phyloP scores from a whole-genome alignment of 2,113 vertebrate species.

The Pardalotus punctatus region DNA sequence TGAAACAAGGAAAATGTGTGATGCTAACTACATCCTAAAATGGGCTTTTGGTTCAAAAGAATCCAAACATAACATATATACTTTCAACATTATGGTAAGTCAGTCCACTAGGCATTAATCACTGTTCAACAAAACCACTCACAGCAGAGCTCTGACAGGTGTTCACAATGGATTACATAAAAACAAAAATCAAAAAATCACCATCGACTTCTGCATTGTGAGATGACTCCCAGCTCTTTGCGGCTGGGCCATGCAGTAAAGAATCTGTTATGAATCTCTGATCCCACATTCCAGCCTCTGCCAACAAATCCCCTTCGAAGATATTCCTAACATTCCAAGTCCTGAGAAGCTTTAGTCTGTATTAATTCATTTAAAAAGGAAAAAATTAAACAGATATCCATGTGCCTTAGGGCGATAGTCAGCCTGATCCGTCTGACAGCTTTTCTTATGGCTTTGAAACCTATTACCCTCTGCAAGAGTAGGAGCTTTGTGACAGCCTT shows the following conservation, averaged over 20 bases:
- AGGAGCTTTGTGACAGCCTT: background rate
- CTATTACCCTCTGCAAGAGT: background rate
- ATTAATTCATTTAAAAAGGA: background rate
- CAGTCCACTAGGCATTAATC: background rate
- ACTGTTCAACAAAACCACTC: background rate
- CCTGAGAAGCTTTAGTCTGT: background rate
- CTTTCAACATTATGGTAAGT: background rate
- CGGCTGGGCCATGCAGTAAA: background rate
- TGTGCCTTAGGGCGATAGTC: background rate
- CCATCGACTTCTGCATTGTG: background rate
- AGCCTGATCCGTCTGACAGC: background rate
- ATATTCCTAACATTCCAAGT: background rate
- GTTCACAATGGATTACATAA: background rate
- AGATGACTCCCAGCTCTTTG: background rate
- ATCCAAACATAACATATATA: background rate
- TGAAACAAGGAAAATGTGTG: background rate
- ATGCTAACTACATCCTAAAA: background rate
- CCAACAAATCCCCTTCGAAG: background rate
- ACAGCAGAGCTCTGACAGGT: background rate
- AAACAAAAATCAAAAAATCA: background rate
- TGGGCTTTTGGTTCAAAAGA: background rate
- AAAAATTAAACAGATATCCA: background rate
- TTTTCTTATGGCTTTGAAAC: slow-evolving; percentile 8
- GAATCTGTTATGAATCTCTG: background rate
- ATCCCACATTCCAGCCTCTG: background rate